Evolutionary conservation across 2,113 vertebrate species (phyloP).

Genomic region (Paramisgurnus dabryanus): DNA sequence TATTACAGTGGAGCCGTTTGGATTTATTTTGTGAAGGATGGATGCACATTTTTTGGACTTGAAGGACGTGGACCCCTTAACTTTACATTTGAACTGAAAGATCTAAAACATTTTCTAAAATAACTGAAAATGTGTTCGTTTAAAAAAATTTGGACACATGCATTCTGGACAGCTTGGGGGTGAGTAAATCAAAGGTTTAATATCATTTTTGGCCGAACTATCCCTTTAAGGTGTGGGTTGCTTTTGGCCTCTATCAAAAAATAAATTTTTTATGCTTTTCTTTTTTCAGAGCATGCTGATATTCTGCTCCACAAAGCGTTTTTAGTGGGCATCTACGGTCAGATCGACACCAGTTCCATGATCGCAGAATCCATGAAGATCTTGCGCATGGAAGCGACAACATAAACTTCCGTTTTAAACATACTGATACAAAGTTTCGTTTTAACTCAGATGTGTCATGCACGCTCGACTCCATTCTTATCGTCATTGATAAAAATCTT

Average conservation of each 20-base stretch:
- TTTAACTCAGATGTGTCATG: background rate
- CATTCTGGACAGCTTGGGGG: too few relatives aligned
- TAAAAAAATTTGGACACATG: too few relatives aligned
- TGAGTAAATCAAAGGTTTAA: too few relatives aligned
- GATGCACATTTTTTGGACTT: too few relatives aligned
- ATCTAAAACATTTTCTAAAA: too few relatives aligned
- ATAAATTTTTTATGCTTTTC: background rate
- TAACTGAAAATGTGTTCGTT: too few relatives aligned
- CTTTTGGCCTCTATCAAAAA: background rate
- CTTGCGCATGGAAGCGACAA: constrained; percentile 92
- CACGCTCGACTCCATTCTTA: background rate
- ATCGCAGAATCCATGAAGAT: constrained; percentile 94
- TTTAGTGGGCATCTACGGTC: constrained; percentile 93
- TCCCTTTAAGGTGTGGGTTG: too few relatives aligned
- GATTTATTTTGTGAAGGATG: too few relatives aligned
- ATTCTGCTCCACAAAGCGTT: constrained; percentile 93
- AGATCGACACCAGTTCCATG: constrained; percentile 93
- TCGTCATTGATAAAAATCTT: background rate
- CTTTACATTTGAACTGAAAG: too few relatives aligned
- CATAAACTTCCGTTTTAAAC: constrained; percentile 67
- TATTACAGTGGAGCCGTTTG: too few relatives aligned
- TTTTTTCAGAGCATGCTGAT: constrained; percentile 85
- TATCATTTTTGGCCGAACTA: too few relatives aligned
- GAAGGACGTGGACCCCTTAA: too few relatives aligned
- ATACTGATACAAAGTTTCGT: background rate